Evolutionary conservation across 1,140 invertebrate species (phyloP), one percentile per base, ranked within the genome.

Genomic region (Macrobrachium nipponense): DNA sequence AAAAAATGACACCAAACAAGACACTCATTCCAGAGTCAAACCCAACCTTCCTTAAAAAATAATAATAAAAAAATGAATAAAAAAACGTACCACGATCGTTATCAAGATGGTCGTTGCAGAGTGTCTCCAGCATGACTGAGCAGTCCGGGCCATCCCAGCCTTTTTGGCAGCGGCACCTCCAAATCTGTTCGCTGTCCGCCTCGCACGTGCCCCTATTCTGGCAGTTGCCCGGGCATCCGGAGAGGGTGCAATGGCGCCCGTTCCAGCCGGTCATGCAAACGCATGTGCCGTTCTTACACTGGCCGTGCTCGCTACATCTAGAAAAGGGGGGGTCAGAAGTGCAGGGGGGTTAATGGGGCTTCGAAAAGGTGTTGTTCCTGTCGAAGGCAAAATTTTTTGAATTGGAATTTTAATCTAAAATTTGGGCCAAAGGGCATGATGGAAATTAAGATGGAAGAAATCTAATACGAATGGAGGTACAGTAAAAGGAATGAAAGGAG

Each of bases 191-290:
- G 43, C 76, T 70, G 64, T 82, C 61, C 5, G 87, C 87, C 12
- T 88, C 77, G 77, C 88, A 88, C 0, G 79, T 82, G 5, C 87
- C 87, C 11, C 85, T 83, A 72, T 78, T 81, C 23, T 82, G 82
- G 77, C 87, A 88, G 36, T 86, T 83, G 27, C 82, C 76, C 3
- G 97, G 97, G 92, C 98, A 99, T 4, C 97, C 98, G 91, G 99
- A 97, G 90, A 98, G 93, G 11, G 97, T 98, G 91, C 98, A 99
- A 91, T 98, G 97, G 88, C 96, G 95, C 72, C 98, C 98, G 92
- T 98, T 99, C 97, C 97, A 99, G 2, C 98, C 98, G 70, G 96
- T 97, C 8, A 98, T 96, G 91, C 98, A 99, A n/a, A 98, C 93
- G 90, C 98, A 99, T 17, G 96, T 98, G 27, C 98, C 98, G 91